Conservation (phyloP, 1,140 invertebrate species). For the Tetranychus urticae region DNA sequence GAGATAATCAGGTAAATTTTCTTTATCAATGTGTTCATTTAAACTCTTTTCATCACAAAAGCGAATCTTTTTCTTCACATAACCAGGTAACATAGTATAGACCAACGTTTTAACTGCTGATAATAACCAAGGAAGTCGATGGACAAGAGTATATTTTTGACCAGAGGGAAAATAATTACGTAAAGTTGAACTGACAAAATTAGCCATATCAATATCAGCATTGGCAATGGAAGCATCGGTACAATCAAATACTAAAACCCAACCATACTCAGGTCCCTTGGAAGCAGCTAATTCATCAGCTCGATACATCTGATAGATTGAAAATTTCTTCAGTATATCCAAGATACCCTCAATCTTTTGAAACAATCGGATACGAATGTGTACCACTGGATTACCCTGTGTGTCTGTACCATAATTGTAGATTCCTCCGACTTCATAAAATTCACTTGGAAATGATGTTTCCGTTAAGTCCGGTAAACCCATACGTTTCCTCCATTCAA, state of each 20-base stretch:
- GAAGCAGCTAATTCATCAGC: neutral
- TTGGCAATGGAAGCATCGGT: slow-evolving; percentile 1
- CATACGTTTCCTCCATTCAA: neutral
- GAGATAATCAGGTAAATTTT: slow-evolving; percentile 4
- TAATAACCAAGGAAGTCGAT: slow-evolving; percentile 3
- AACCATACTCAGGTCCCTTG: neutral
- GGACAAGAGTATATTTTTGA: slow-evolving; percentile 1
- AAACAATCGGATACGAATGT: slow-evolving; percentile 2
- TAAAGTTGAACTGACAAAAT: neutral
- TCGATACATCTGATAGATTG: neutral
- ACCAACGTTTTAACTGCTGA: neutral
- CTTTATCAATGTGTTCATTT: neutral
- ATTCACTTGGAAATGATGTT: neutral
- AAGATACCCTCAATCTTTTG: neutral
- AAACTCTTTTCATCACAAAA: slow-evolving; percentile 2
- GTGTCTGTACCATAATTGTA: neutral
- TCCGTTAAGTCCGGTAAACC: neutral
- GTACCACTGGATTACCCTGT: slow-evolving; percentile 1
- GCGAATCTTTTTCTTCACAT: neutral
- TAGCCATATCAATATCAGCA: slow-evolving; percentile 3
- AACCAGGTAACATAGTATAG: neutral
- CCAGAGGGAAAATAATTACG: slow-evolving; percentile 4
- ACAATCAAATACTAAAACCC: slow-evolving; percentile 4
- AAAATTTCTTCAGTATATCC: neutral
- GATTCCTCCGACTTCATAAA: neutral